Evolutionary conservation across 2,797 vertebrate genomes (phyloP).

Genomic region (Aplochiton taeniatus): DNA sequence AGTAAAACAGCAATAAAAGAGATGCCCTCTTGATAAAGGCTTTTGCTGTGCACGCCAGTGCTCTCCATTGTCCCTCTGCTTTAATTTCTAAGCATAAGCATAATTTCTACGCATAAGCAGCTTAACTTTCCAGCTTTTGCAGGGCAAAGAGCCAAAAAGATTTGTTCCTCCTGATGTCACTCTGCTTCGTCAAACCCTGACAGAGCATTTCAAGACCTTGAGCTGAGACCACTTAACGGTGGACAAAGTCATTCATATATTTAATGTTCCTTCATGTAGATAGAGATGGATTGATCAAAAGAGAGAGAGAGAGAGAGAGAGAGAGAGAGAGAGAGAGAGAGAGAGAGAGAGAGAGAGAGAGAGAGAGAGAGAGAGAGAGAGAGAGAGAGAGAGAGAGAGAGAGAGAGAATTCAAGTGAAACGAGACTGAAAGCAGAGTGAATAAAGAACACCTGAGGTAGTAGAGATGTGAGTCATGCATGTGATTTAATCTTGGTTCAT

Average conservation of each 20-base stretch:
- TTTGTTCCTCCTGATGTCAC: conserved; percentile 52
- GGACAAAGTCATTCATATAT: too few species aligned
- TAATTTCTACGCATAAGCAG: conserved; percentile 50
- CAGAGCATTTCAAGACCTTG: conserved; percentile 32
- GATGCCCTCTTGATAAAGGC: conserved; percentile 22
- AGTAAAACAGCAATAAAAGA: conserved; percentile 16
- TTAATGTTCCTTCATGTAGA: background rate
- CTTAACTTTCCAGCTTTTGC: conserved; percentile 68
- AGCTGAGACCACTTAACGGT: too few species aligned
- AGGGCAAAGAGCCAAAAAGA: conserved; percentile 56
- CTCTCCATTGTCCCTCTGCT: conserved; percentile 58
- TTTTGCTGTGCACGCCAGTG: background rate
- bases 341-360: background rate
- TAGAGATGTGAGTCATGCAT: background rate
- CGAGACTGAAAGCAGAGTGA: background rate
- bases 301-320: conserved; percentile 1
- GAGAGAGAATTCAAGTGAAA: background rate
- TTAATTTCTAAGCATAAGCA: conserved; percentile 61
- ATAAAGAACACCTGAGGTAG: background rate
- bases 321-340: background rate
- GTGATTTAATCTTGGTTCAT: background rate
- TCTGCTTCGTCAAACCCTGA: conserved; percentile 43
- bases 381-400: background rate
- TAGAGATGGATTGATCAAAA: background rate
- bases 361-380: conserved; percentile 7